Base-by-base conservation (phyloP, 1,140 invertebrate genomes). In the Ceratina australensis region DNA sequence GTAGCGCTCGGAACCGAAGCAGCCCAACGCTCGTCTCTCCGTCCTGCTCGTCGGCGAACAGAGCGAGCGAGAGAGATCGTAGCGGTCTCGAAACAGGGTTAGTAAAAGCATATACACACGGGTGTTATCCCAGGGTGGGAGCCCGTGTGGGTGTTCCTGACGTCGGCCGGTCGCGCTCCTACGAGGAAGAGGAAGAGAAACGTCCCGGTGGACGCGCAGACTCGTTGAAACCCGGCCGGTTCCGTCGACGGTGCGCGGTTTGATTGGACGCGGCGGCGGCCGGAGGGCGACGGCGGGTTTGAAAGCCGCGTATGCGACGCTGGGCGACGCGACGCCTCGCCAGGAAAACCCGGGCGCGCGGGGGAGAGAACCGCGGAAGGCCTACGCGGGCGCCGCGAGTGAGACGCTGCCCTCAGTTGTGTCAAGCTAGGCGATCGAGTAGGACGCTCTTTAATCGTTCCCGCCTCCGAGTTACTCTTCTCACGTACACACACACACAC, bases 381-480 rank as follows among this genome's bases (percentile, higher is more conserved):
- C 87, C 82, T 83, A 80, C 87, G 80, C 86, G 87, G 80, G 81
- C 90, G 89, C 88, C 90, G 76, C 79, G 82, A 81, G 83, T 81
- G 81, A 85, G 83, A 81, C 79, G 79, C 79, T 85, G 49, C 65
- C 79, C 80, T 84, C 84, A 92, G 92, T 92, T 91, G 92, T 92
- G 92, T 92, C 90, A 92, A 90, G 91, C 89, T 91, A 90, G 89
- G 91, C 91, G 91, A 92, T 92, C 90, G 89, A 92, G 91, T 89
- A 92, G 91, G 89, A 92, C 92, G 92, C 89, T 91, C 87, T 86
- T 91, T 88, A 89, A 89, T 88, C 89, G 91, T 91, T 92, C 90
- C 74, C 89, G 91, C 89, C 88, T 92, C 85, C 87, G 88, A 90
- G 83, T 87, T 87, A 88, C 86, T 88, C 80, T 79, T n/a, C 80